Evolutionary conservation across 2,888 invertebrate genomes (phyloP).

Genomic region (Watsonalla binaria): DNA sequence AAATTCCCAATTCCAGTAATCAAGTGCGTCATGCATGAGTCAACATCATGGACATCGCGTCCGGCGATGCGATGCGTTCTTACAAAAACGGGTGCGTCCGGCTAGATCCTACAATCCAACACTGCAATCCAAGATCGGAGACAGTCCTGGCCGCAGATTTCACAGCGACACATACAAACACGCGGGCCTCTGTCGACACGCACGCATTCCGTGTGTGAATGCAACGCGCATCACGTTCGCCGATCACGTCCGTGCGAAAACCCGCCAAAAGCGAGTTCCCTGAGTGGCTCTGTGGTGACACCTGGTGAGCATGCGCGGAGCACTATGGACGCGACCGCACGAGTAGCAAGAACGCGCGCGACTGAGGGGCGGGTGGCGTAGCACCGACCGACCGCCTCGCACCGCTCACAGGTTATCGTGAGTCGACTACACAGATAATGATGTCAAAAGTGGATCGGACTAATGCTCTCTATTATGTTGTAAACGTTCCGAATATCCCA

Average conservation of each 20-base stretch:
- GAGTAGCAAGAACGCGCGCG: constrained; percentile 58
- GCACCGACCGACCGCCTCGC: constrained; percentile 13
- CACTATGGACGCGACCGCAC: constrained; percentile 44
- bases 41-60: constrained; percentile 72
- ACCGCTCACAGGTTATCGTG: constrained; percentile 74
- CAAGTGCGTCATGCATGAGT: constrained; percentile 76
- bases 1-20: constrained; percentile 68
- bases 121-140: constrained; percentile 76
- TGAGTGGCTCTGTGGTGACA: constrained; percentile 39
- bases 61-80: constrained; percentile 63
- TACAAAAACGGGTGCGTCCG: constrained; percentile 58
- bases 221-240: constrained; percentile 60
- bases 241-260: constrained; percentile 57
- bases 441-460: constrained; percentile 78
- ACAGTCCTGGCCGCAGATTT: constrained; percentile 59
- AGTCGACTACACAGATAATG: constrained; percentile 74
- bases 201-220: constrained; percentile 62
- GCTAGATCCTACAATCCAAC: constrained; percentile 67
- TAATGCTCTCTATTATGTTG: constrained; percentile 75
- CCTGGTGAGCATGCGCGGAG: constrained; percentile 30
- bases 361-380: constrained; percentile 45
- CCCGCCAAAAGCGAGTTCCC: constrained; percentile 71
- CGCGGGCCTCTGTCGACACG: constrained; percentile 46
- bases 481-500: constrained; percentile 60
- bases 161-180: constrained; percentile 50